Conservation (phyloP, 2,113 vertebrate genomes). For the Cettia cetti region DNA sequence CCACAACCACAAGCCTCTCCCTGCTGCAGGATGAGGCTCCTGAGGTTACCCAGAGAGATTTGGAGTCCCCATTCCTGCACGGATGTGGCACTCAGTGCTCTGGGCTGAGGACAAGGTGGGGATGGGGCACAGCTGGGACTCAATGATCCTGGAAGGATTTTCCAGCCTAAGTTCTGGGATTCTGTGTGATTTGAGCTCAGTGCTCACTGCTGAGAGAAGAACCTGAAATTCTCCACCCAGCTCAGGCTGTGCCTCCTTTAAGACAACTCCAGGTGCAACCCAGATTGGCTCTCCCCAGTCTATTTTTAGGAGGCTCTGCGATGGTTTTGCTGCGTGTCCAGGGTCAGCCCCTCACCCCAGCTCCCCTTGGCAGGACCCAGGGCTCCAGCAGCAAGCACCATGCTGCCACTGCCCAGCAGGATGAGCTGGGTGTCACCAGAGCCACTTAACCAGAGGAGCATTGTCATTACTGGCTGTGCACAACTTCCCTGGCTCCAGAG, state of each 20-base stretch:
- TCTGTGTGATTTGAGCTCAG: neutral
- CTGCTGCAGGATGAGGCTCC: neutral
- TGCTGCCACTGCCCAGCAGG: neutral
- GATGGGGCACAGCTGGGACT: neutral
- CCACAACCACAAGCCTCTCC: neutral
- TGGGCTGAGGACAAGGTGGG: neutral
- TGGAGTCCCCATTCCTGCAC: neutral
- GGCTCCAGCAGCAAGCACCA: neutral
- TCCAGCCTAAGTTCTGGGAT: neutral
- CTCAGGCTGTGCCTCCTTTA: neutral
- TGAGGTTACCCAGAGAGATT: neutral
- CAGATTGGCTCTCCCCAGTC: neutral
- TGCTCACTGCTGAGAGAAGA: neutral
- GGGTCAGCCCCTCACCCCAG: neutral
- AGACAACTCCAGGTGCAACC: neutral
- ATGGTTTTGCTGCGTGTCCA: neutral
- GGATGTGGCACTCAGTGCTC: neutral
- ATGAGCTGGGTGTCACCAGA: neutral
- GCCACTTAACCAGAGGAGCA: neutral
- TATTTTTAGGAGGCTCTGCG: neutral
- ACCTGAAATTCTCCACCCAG: neutral
- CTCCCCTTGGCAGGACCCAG: neutral
- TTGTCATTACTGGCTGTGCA: accelerated
- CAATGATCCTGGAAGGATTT: neutral
- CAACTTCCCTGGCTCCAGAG: neutral